These are phyloP conservation scores for Candoia aspera DNA, from an alignment of 2,113 vertebrate genomes.

Conservation along the genomic window DNA sequence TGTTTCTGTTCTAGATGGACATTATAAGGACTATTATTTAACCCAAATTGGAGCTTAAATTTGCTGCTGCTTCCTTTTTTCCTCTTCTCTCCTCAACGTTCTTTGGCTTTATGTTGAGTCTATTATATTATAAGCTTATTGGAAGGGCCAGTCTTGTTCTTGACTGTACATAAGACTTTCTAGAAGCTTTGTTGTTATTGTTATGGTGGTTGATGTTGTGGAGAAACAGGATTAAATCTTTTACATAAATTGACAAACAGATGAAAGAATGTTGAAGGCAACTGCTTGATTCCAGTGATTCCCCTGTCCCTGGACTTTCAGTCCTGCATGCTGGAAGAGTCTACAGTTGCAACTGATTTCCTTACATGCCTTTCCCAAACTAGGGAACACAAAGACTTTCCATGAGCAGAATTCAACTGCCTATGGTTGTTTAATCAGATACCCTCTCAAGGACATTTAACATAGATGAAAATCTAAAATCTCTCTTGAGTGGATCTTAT, in stretches of 20 bases:
- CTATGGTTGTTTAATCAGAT: neutral
- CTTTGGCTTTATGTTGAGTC: neutral
- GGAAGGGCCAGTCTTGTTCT: neutral
- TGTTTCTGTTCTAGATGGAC: neutral
- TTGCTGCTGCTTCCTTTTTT: neutral
- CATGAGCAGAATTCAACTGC: neutral
- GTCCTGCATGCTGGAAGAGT: neutral
- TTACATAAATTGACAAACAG: neutral
- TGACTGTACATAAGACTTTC: neutral
- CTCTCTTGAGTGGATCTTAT: neutral
- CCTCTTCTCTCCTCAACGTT: neutral
- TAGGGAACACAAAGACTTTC: neutral
- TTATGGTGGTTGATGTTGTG: neutral
- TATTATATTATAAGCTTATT: neutral
- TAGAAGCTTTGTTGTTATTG: neutral
- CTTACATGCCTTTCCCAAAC: neutral
- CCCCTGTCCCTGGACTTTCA: neutral
- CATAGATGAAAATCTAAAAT: neutral
- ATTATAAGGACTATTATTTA: neutral
- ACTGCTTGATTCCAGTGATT: neutral
- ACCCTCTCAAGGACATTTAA: conserved; percentile 6
- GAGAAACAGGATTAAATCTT: neutral
- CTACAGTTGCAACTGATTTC: neutral
- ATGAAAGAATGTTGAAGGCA: neutral
- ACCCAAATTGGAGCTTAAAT: neutral